phyloP scores from a whole-genome alignment of 1,140 invertebrate species.

The Bombus difficillimus region DNA sequence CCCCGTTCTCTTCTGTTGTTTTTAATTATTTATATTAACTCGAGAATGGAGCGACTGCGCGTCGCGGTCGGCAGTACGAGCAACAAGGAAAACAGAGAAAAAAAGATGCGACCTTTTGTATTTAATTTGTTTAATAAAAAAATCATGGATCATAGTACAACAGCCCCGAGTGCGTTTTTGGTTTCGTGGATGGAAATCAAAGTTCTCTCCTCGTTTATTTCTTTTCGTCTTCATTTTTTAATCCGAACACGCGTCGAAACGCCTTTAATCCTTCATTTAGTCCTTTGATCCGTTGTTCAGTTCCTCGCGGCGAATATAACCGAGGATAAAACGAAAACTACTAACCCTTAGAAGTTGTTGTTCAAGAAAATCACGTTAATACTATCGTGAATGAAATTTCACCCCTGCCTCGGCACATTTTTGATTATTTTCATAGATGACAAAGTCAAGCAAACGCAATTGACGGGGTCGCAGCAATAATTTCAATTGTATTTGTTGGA shows the following conservation, averaged over 20 bases:
- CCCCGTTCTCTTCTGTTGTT: constrained; percentile 62
- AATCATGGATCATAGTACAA: constrained; percentile 80
- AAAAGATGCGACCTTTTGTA: constrained; percentile 73
- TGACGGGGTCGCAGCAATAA: neutral
- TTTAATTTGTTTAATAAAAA: constrained; percentile 81
- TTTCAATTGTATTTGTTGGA: too few relatives aligned
- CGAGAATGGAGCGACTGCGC: constrained; percentile 59
- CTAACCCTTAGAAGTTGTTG: neutral
- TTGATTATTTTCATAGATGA: neutral
- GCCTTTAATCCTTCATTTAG: neutral
- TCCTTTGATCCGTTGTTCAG: constrained; percentile 11
- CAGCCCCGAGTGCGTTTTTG: constrained; percentile 43
- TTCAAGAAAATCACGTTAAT: neutral
- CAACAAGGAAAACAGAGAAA: constrained; percentile 55
- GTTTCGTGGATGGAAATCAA: constrained; percentile 29
- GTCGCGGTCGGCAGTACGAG: constrained; percentile 44
- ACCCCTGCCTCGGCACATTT: neutral
- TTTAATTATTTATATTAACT: constrained; percentile 75
- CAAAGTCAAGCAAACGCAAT: neutral
- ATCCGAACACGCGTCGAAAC: neutral
- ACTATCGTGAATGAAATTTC: neutral
- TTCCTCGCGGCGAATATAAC: neutral
- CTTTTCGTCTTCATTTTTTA: constrained; percentile 33
- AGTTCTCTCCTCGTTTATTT: constrained; percentile 29
- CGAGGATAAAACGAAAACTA: constrained; percentile 18